These are phyloP conservation scores for Bradysia coprophila DNA, from an alignment of 1,140 invertebrate genomes.

Conservation along the genomic window DNA sequence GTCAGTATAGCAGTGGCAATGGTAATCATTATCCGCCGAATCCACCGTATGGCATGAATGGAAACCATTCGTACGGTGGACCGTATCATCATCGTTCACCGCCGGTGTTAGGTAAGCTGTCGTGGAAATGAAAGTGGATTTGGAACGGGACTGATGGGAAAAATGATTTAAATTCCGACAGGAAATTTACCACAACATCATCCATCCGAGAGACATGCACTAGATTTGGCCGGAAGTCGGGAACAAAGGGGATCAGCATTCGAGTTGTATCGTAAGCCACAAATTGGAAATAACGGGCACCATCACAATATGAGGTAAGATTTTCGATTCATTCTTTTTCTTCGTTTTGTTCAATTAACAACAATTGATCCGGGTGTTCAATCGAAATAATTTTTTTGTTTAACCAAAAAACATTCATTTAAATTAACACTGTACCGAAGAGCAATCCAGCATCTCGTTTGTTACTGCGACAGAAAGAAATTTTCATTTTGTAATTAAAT, in stretches of 20 bases:
- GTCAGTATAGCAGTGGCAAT: slow-evolving; percentile 13
- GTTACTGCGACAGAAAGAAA: no score
- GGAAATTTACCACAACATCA: slow-evolving; percentile 21
- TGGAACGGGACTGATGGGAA: no score
- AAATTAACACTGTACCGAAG: background rate
- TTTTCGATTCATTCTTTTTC: no score
- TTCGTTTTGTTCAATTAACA: background rate
- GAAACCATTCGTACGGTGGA: slow-evolving; percentile 13
- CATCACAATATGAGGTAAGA: slow-evolving; percentile 56
- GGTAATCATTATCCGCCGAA: slow-evolving; percentile 30
- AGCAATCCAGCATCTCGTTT: no score
- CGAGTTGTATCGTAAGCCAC: slow-evolving; percentile 81
- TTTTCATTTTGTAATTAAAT: no score
- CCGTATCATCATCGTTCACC: slow-evolving; percentile 33
- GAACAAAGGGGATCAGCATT: slow-evolving; percentile 89
- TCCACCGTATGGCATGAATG: background rate
- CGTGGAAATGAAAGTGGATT: no score
- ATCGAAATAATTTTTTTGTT: background rate
- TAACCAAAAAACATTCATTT: background rate
- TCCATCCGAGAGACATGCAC: slow-evolving; percentile 20
- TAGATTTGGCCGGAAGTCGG: slow-evolving; percentile 64
- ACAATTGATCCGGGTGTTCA: background rate
- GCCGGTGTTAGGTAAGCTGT: no score
- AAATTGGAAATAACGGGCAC: slow-evolving; percentile 26
- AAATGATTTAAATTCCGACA: no score